Evolutionary conservation across 1,140 invertebrate species (phyloP), one percentile per base, ranked within the genome.

Genomic region (Berghia stephanieae): DNA sequence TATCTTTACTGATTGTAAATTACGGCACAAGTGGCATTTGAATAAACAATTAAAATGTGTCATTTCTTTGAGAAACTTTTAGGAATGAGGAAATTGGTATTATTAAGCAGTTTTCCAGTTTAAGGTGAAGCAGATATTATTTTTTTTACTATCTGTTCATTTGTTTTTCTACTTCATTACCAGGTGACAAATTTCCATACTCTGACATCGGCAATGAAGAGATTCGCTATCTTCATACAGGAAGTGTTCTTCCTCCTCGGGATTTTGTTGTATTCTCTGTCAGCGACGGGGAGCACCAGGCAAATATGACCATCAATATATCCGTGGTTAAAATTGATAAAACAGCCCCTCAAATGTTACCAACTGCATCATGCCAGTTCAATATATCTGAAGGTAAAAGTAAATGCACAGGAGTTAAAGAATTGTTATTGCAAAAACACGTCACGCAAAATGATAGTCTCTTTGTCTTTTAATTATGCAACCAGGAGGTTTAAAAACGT

Each of bases 211-310:
- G 78, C 21, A 71, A 76, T 3, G 80, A 78, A 63, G 74, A 67
- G 10, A 80, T 89, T 57, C 81, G 82, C 31, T 89, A 89, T 73
- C 66, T 44, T 0, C 86, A 88, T 74, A 77, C 81, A 44, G 84
- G 82, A 13, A 77, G 79, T 18, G 72, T 77, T 18, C 67, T 4
- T 44, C 66, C 52, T 4, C 43, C 43, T 4, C 40, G n/a, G 21
- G 86, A 88, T 68, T 66, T 38, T 10, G 79, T 89, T 36, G 42
- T 77, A 8, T 16, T 89, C 5, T 63, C 67, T 16, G 82, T 86
- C 21, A 83, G 77, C 77, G 87, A 88, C 70, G 83, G 84, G 21
- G 52, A 43, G 5, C 80, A 82, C 55, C 57, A 78, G 34, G 69
- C 77, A 13, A 60, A 42, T 1, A 73, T 76, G n/a, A 78, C 38